Base-by-base conservation (phyloP, 1,140 invertebrate species). In the Heliconius himera region DNA sequence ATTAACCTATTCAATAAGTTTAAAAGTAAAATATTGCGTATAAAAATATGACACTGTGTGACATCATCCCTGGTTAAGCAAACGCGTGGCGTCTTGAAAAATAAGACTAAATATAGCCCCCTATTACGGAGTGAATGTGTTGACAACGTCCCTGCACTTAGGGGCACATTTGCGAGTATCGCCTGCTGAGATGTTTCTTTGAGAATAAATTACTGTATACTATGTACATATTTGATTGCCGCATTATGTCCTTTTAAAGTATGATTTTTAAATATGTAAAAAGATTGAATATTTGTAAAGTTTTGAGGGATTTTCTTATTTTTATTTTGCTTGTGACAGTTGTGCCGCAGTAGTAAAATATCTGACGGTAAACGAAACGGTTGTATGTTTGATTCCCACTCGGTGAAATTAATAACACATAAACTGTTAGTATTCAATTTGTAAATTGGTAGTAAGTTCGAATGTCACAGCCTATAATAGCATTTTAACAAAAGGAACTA, bases 51-150 rank as follows among this genome's bases (percentile, higher is more conserved):
- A 75, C 60, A 80, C 89, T 75, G 87, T 91, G 85, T 91, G 73
- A 89, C 51, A 79, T 70, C 41, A 38, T 51, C 78, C 74, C 74
- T 22, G 33, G 22, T 79, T 73, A 75, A 79, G 79, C 79, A 81
- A 84, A 88, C 87, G 81, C 85, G 89, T 86, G 85, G 79, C 82
- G 80, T 87, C 83, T 87, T 84, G 80, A 85, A 89, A 90, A 90
- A 91, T 88, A 89, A 88, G 86, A 87, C 90, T 89, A 90, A 89
- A 91, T 91, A 91, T 91, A 93, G 82, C 87, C 82, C 84, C 86
- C 89, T 83, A 91, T 90, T 90, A 88, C 86, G 83, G 84, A 89
- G 85, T 91, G 91, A 93, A 93, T 93, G 90, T 87, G 87, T 84
- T 88, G 88, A 90, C 90, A 89, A 87, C 87, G 87, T 85, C 86